A percentile compares a stretch with the other conserved stretches of the same genome.
Evolutionary conservation across 2,888 invertebrate species (phyloP).

Genomic region (Celastrina argiolus): DNA sequence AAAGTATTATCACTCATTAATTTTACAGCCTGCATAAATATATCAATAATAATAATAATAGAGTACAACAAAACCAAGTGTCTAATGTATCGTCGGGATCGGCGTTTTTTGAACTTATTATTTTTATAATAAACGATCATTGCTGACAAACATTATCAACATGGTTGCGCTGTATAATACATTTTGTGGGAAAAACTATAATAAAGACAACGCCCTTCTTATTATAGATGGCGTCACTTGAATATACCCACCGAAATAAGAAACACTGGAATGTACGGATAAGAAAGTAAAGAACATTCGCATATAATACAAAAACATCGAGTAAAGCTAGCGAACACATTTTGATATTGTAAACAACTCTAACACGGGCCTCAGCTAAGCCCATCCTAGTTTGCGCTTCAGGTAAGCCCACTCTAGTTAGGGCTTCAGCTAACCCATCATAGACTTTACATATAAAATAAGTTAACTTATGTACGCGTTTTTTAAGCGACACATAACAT

Average conservation of each 20-base stretch:
- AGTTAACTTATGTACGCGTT: constrained; percentile 15
- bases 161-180: no score
- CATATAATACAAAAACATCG: constrained; percentile 15
- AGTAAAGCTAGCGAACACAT: constrained; percentile 25
- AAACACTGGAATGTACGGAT: constrained; percentile 55
- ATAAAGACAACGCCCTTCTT: background rate
- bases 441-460: constrained; percentile 10
- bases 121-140: no score
- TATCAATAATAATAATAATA: no score
- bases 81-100: no score
- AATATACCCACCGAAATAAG: constrained; percentile 52
- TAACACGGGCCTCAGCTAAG: background rate
- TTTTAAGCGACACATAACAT: constrained; percentile 12
- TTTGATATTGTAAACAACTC: constrained; percentile 15
- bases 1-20: no score
- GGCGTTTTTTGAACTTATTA: no score
- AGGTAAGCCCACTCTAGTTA: background rate
- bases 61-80: no score
- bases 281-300: constrained; percentile 7
- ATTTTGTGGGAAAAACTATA: background rate
- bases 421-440: background rate
- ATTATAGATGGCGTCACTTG: constrained; percentile 22
- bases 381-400: background rate
- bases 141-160: no score
- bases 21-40: no score